Base-by-base conservation (phyloP, 2,113 vertebrate genomes). In the Cololabis saira region DNA sequence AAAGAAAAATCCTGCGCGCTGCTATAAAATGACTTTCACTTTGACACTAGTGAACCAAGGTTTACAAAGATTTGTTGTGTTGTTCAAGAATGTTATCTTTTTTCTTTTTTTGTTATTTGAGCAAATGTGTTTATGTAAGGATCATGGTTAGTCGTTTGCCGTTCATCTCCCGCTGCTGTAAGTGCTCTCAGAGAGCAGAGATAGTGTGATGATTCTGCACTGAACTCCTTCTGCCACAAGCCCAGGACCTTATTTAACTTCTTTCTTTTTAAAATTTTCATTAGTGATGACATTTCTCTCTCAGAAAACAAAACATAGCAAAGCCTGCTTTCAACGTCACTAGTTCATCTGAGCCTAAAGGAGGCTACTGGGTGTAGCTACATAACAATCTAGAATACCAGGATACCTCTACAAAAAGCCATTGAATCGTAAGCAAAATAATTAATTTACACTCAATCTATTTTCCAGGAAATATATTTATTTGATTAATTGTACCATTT, bases 331-430 rank as follows among this genome's bases (percentile, higher is more conserved):
- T 64, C 62, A 61, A 61, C 65, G 58, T 76, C 68, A 58, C 33
- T 71, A 41, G 43, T 65, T 73, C 40, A 52, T 69, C 24, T 61
- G 5, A 62, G 30, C 15, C 80, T 12, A 74, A 79, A 79, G 50
- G 40, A 80, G 76, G 57, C 50, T 18, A 37, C 33, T 37, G 33
- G 10, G 37, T 66, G 65, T 54, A 33, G 22, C 61, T 76, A 37
- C 43, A 47, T 44, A 74, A 78, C 33, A 60, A 51, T 47, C 58
- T 74, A 44, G 27, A 75, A 83, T 74, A 71, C 74, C 60, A 73
- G 59, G 73, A 78, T 86, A 87, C 78, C 86, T 84, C 77, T 61
- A 45, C 12, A 61, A 43, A 67, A 78, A 87, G 74, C 69, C 69
- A 82, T 82, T 85, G 12, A 82, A 56, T 67, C 50, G 60, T 74